phyloP scores from a whole-genome alignment of 2,888 invertebrate species.

The Drosophila ezoana region DNA sequence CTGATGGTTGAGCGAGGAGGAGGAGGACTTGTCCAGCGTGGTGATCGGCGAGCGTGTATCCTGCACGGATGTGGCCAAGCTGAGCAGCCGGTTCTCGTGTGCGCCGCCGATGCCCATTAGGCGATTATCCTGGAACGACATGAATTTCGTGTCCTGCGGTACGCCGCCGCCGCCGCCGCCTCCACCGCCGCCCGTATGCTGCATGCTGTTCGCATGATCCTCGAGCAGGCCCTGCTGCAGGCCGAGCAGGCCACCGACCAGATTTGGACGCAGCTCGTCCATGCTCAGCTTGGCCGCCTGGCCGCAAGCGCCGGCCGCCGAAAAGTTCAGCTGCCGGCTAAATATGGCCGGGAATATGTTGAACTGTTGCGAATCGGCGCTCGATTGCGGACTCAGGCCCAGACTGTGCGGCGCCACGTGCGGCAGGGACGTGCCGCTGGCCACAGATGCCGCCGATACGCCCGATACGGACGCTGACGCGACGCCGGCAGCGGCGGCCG shows the following conservation, averaged over 20 bases:
- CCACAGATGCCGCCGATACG: conserved; percentile 44
- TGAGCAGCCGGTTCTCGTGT: conserved; percentile 84
- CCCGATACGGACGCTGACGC: conserved; percentile 27
- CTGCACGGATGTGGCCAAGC: conserved; percentile 85
- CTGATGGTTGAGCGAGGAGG: conserved; percentile 83
- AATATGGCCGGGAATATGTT: conserved; percentile 96
- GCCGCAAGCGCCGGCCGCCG: conserved; percentile 88
- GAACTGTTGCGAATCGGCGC: conserved; percentile 88
- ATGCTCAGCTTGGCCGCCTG: conserved; percentile 90
- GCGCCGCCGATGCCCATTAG: conserved; percentile 84
- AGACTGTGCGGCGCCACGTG: conserved; percentile 81
- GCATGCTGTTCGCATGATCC: conserved; percentile 88
- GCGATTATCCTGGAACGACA: conserved; percentile 86
- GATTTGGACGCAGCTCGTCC: conserved; percentile 94
- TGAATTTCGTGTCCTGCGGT: conserved; percentile 85
- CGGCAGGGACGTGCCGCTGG: conserved; percentile 66
- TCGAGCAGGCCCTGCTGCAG: conserved; percentile 92
- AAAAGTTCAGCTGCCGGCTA: conserved; percentile 94
- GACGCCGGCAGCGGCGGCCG: conserved; percentile 52
- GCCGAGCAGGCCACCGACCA: conserved; percentile 91
- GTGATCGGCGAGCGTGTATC: conserved; percentile 86
- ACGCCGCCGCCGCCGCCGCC: conserved; percentile 60
- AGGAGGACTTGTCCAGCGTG: conserved; percentile 86
- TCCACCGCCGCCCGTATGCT: conserved; percentile 81
- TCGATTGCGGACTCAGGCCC: conserved; percentile 84